These are phyloP conservation scores for Panulirus ornatus DNA, from an alignment of 1,140 invertebrate species.

Conservation along the genomic window DNA sequence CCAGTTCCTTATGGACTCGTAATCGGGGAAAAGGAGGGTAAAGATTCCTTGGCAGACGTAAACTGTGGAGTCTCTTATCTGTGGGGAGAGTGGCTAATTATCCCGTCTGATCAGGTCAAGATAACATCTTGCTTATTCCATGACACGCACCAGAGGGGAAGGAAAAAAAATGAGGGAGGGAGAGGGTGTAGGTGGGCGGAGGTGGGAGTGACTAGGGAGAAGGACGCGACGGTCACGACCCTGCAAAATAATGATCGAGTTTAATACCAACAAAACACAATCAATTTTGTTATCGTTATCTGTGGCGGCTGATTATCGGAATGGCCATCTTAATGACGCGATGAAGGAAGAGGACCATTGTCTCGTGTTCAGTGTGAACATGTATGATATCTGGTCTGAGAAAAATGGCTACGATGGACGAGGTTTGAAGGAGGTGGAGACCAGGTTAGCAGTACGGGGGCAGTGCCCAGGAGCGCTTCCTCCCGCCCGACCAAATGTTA, in stretches of 20 bases:
- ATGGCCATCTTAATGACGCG: slow-evolving; percentile 16
- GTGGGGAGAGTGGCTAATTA: no score
- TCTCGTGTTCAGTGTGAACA: slow-evolving; percentile 14
- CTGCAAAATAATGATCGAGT: no score
- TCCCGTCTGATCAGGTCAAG: no score
- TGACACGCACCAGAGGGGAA: no score
- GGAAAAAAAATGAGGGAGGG: no score
- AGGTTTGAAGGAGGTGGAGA: slow-evolving; percentile 19
- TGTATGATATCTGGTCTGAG: not conserved
- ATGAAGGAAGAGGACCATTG: slow-evolving; percentile 10
- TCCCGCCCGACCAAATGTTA: not conserved
- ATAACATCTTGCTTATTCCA: no score
- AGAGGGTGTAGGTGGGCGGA: not conserved
- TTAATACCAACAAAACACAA: not conserved
- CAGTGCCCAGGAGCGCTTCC: no score
- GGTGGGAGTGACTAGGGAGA: not conserved
- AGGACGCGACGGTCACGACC: not conserved
- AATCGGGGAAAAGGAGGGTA: no score
- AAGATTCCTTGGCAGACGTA: no score
- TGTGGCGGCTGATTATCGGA: not conserved
- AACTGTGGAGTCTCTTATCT: no score
- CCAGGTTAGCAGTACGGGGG: no score
- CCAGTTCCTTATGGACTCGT: no score
- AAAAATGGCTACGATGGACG: not conserved
- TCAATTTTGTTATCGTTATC: slow-evolving; percentile 13